phyloP scores from a whole-genome alignment of 2,888 invertebrate genomes.

The Lypha dubia region DNA sequence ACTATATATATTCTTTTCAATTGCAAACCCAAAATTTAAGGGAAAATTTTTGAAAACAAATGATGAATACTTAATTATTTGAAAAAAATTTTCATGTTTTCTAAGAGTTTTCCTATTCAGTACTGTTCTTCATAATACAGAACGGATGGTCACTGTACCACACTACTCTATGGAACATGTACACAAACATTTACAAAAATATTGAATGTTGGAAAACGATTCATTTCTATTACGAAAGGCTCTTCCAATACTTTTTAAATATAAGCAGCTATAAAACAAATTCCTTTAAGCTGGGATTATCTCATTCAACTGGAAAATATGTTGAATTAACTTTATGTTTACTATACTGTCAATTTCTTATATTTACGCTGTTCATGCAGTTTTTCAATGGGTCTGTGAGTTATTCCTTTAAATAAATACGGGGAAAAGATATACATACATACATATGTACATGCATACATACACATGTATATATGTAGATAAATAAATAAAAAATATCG shows the following conservation, averaged over 20 bases:
- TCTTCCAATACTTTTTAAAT: constrained; percentile 52
- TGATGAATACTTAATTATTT: too few species aligned
- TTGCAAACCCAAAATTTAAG: too few species aligned
- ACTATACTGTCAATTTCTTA: constrained; percentile 71
- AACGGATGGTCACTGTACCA: not conserved
- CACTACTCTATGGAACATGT: not conserved
- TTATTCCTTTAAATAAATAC: constrained; percentile 51
- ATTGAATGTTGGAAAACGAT: constrained; percentile 37
- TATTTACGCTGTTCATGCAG: constrained; percentile 58
- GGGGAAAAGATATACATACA: constrained; percentile 36
- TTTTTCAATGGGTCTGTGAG: constrained; percentile 56
- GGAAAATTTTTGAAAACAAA: too few species aligned
- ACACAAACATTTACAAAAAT: constrained; percentile 6
- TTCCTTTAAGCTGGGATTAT: constrained; percentile 74
- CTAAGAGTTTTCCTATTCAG: not conserved
- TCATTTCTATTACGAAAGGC: constrained; percentile 37
- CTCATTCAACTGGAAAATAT: constrained; percentile 74
- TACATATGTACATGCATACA: not conserved
- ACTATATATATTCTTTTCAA: too few species aligned
- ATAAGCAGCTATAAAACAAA: constrained; percentile 71
- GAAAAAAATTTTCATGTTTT: too few species aligned
- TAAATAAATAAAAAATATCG: too few species aligned
- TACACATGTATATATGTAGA: too few species aligned
- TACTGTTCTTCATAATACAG: too few species aligned
- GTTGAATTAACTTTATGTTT: constrained; percentile 74